Conservation (phyloP, 2,797 vertebrate species). For the Pseudomugil gertrudae region DNA sequence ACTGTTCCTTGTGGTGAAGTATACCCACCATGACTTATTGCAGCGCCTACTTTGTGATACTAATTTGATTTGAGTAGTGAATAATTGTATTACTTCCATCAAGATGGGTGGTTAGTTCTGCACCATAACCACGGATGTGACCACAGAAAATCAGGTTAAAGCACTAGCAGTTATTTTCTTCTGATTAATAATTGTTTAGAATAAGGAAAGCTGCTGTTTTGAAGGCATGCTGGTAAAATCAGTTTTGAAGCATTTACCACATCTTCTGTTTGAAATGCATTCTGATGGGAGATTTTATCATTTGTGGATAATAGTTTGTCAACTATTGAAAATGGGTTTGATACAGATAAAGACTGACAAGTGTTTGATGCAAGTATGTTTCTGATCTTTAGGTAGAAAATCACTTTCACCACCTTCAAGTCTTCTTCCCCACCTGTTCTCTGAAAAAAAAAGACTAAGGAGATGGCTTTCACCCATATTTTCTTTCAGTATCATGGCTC, state of each 20-base stretch:
- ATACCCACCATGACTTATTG: slow-evolving; percentile 2
- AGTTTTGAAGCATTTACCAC: not conserved
- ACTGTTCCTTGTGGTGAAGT: slow-evolving; percentile 11
- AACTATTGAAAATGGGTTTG: slow-evolving; percentile 16
- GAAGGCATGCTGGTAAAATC: not conserved
- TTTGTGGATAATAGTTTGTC: slow-evolving; percentile 14
- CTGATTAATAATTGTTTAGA: slow-evolving; percentile 44
- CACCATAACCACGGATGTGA: slow-evolving; percentile 53
- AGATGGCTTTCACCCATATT: slow-evolving; percentile 54
- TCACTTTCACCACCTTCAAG: slow-evolving; percentile 45
- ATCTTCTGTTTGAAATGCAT: not conserved
- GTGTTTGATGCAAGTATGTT: slow-evolving; percentile 59
- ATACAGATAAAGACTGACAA: slow-evolving; percentile 41
- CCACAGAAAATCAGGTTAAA: slow-evolving; percentile 53
- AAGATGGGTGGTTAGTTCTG: slow-evolving; percentile 56
- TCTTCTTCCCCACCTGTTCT: slow-evolving; percentile 54
- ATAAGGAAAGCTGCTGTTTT: not conserved
- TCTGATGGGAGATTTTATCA: slow-evolving; percentile 5
- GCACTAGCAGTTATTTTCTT: slow-evolving; percentile 50
- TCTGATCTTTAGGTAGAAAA: slow-evolving; percentile 48
- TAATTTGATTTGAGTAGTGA: slow-evolving; percentile 68
- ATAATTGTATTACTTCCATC: slow-evolving; percentile 72
- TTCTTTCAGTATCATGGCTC: slow-evolving; percentile 63
- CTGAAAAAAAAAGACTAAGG: slow-evolving; percentile 44
- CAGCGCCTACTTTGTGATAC: slow-evolving; percentile 49